Evolutionary conservation across 2,888 invertebrate species (phyloP), one percentile per base, ranked within the genome.

Genomic region (Amiota mariae): DNA sequence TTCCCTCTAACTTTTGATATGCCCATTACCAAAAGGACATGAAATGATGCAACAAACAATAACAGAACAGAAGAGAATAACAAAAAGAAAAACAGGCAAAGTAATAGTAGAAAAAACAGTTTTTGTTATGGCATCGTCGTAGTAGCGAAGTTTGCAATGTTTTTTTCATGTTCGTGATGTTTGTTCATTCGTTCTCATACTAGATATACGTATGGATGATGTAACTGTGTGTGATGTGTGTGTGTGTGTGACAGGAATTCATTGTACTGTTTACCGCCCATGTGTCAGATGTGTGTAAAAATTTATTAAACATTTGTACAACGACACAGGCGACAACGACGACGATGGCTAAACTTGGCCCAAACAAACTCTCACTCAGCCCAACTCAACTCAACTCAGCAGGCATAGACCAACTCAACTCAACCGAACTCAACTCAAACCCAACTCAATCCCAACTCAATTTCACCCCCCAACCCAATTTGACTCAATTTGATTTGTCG

Each of bases 241-340:
- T 1, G 9, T 46, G 64, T 64, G 59, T 59, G 64, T 64, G 64
- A 64, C 64, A 64, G 66, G 66, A 61, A 61, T 61, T 20, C 61
- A 18, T 10, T 18, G 61, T 18, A 24, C 20, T 12, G 24, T 9
- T 10, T 12, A n/a, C 61, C 61, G 61, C 61, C 61, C 61, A 61
- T 61, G 61, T 61, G 61, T 61, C 61, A 61, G 49, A 67, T 67
- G 66, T 67, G 66, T 67, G 66, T 67, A 67, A 48, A 67, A 67
- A 67, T 67, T 67, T 67, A 67, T 67, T 67, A 49, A 67, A 67
- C 48, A 67, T 49, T 49, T 67, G 66, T 67, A 49, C 66, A 20
- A 63, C 63, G 15, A 59, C 54, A 11, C 54, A 51, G 12, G 10
- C 13, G 54, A 51, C 54, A n/a, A 51, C n/a, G 12, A n/a, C 54